These are phyloP conservation scores for Drosophila pallidifrons DNA, from an alignment of 1,140 invertebrate genomes.

Conservation along the genomic window DNA sequence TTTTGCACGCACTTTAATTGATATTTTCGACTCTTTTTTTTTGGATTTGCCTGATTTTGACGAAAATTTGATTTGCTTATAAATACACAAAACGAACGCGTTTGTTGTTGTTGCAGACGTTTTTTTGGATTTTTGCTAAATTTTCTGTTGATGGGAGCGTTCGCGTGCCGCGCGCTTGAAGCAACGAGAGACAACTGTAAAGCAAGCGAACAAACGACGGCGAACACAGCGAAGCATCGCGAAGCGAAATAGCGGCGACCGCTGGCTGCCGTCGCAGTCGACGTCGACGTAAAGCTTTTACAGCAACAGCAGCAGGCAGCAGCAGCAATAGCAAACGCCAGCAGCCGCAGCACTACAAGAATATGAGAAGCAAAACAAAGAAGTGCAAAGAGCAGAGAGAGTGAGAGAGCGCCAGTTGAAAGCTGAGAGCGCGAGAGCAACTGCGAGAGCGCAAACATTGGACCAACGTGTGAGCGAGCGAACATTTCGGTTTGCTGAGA, in stretches of 20 bases:
- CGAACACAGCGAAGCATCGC: conserved; percentile 54
- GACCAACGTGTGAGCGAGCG: conserved; percentile 1
- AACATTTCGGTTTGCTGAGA: neutral
- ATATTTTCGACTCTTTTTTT: conserved; percentile 1
- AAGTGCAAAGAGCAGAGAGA: conserved; percentile 64
- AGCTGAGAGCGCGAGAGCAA: conserved; percentile 10
- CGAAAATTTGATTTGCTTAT: conserved; percentile 20
- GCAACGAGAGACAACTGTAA: conserved; percentile 81
- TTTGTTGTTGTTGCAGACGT: conserved; percentile 30
- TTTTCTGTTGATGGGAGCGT: conserved; percentile 44
- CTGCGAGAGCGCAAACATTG: too few species aligned
- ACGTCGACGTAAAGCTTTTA: conserved; percentile 66
- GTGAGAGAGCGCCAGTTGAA: conserved; percentile 1
- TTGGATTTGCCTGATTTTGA: neutral
- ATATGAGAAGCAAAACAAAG: conserved; percentile 81
- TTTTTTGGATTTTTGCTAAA: neutral
- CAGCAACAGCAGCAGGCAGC: conserved; percentile 44
- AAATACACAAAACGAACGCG: conserved; percentile 62
- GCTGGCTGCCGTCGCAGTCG: conserved; percentile 32
- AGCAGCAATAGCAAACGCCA: conserved; percentile 19
- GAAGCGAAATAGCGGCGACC: conserved; percentile 56
- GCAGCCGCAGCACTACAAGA: conserved; percentile 53
- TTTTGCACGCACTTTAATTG: conserved; percentile 57
- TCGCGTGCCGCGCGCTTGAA: conserved; percentile 76
- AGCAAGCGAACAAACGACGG: conserved; percentile 57